Conservation (phyloP, 1,140 invertebrate genomes). For the Diorhabda sublineata region DNA sequence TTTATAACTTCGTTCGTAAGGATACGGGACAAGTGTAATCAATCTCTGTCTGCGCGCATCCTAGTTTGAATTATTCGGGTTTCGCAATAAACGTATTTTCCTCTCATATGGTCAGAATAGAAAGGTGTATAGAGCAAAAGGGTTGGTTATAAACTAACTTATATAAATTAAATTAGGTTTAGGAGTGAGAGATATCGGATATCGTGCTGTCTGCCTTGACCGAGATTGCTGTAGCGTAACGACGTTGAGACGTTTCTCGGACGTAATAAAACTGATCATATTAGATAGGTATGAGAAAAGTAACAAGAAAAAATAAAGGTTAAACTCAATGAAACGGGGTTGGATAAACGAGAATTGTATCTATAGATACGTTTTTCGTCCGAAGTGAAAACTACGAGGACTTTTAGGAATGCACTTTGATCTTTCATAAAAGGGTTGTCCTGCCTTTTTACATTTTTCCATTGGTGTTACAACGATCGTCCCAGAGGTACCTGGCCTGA, state of each 20-base stretch:
- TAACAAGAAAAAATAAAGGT: too few species aligned
- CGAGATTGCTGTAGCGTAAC: not conserved
- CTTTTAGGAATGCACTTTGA: too few species aligned
- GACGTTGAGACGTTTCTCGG: not conserved
- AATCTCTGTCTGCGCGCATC: conserved; percentile 1
- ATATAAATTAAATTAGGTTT: conserved; percentile 3
- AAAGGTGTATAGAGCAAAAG: not conserved
- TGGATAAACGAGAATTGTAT: too few species aligned
- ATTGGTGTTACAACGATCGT: too few species aligned
- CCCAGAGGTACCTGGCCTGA: too few species aligned
- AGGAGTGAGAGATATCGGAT: not conserved
- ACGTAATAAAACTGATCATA: conserved; percentile 3
- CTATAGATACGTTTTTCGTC: too few species aligned
- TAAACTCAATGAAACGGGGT: too few species aligned
- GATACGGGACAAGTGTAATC: not conserved
- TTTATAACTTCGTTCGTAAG: not conserved
- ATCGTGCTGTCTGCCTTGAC: not conserved
- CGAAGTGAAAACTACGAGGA: too few species aligned
- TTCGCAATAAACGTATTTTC: conserved; percentile 2
- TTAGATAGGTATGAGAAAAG: not conserved
- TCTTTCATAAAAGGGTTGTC: too few species aligned
- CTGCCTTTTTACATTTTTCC: too few species aligned
- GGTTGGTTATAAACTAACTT: not conserved
- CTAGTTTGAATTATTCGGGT: not conserved
- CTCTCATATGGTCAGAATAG: not conserved